phyloP scores from a whole-genome alignment of 2,888 invertebrate species.

The Papilio elwesi region DNA sequence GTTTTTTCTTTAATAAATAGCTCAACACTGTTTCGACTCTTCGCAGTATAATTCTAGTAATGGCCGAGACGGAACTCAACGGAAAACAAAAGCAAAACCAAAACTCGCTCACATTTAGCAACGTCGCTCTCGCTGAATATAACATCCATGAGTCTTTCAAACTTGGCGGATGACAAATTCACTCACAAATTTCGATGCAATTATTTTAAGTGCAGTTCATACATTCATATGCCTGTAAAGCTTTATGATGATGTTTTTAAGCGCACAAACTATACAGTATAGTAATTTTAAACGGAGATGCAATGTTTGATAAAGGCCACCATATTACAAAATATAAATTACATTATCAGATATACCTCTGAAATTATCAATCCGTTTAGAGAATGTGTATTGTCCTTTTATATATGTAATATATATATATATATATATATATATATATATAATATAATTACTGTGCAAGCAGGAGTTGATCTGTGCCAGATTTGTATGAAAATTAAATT shows the following conservation, averaged over 20 bases:
- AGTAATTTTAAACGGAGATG: too few relatives aligned
- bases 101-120: slow-evolving; percentile 6
- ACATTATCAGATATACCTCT: too few relatives aligned
- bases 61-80: background rate
- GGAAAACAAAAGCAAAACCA: slow-evolving; percentile 8
- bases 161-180: background rate
- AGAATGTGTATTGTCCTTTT: too few relatives aligned
- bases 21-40: background rate
- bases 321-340: too few relatives aligned
- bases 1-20: background rate
- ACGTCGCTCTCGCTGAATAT: background rate
- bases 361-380: too few relatives aligned
- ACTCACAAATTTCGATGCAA: slow-evolving; percentile 15
- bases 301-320: too few relatives aligned
- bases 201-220: slow-evolving; percentile 20
- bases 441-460: too few relatives aligned
- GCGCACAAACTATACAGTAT: too few relatives aligned
- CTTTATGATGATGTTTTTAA: background rate
- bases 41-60: slow-evolving; percentile 11
- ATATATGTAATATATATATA: too few relatives aligned
- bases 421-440: too few relatives aligned
- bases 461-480: too few relatives aligned
- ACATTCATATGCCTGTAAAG: background rate
- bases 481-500: too few relatives aligned
- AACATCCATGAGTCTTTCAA: background rate